Percentiles rank a stretch among this genome's conserved stretches.
Evolutionary conservation across 2,113 vertebrate species (phyloP).

Genomic region (Cepphus grylle): DNA sequence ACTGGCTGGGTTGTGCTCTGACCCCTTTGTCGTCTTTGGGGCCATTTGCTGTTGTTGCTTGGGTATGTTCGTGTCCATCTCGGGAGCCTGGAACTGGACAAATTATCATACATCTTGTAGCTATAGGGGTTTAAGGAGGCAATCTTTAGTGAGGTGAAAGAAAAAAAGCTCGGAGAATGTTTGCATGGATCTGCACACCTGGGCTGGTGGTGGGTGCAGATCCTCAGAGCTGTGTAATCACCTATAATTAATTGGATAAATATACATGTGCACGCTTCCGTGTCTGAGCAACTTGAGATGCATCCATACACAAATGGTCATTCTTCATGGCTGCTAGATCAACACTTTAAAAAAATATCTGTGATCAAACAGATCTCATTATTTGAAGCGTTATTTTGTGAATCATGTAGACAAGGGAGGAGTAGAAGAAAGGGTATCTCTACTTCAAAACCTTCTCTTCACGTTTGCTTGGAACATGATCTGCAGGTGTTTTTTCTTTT

Average conservation of each 20-base stretch:
- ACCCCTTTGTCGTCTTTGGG: background rate
- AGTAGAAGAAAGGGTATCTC: background rate
- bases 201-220: background rate
- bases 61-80: rapidly evolving
- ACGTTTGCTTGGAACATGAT: background rate
- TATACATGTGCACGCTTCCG: rapidly evolving
- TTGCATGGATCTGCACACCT: background rate
- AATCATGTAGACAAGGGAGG: background rate
- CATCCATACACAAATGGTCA: background rate
- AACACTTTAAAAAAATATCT: background rate
- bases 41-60: rapidly evolving
- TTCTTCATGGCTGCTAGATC: background rate
- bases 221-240: background rate
- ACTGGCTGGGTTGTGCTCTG: background rate
- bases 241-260: background rate
- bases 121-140: background rate
- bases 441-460: background rate
- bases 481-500: background rate
- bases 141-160: background rate
- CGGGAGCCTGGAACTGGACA: background rate
- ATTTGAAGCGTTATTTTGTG: background rate
- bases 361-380: background rate
- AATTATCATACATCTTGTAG: background rate
- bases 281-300: background rate
- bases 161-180: background rate